Conservation (phyloP, 1,140 invertebrate genomes). For the Drosophila saltans region DNA sequence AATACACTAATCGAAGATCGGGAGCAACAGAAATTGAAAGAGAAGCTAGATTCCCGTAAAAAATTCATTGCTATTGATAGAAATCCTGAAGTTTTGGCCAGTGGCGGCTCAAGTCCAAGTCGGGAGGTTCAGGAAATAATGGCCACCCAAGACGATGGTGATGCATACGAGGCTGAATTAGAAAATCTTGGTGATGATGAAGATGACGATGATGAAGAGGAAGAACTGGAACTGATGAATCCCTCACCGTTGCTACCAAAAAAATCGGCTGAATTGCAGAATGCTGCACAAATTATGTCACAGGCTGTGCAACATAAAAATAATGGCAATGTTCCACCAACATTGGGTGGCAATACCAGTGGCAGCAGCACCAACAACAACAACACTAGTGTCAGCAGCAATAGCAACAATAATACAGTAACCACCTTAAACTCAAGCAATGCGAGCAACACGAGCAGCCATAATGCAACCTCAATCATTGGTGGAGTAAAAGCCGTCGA, state of each 20-base stretch:
- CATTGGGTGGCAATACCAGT: slow-evolving; percentile 46
- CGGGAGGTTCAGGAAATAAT: slow-evolving; percentile 93
- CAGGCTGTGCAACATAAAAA: slow-evolving; percentile 75
- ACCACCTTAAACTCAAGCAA: slow-evolving; percentile 15
- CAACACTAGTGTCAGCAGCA: slow-evolving; percentile 48
- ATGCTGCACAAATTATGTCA: slow-evolving; percentile 78
- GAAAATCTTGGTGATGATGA: slow-evolving; percentile 64
- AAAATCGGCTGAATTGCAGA: slow-evolving; percentile 74
- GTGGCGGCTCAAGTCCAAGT: slow-evolving; percentile 91
- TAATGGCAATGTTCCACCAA: slow-evolving; percentile 67
- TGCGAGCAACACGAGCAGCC: slow-evolving; percentile 20
- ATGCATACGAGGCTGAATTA: slow-evolving; percentile 63
- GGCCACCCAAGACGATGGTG: slow-evolving; percentile 85
- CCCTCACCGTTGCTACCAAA: slow-evolving; percentile 30
- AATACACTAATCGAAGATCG: slow-evolving; percentile 78
- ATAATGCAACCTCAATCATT: slow-evolving; percentile 20
- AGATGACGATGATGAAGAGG: slow-evolving; percentile 47
- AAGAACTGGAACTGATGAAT: slow-evolving; percentile 30
- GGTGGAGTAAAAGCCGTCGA: slow-evolving; percentile 27
- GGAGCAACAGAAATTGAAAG: slow-evolving; percentile 76
- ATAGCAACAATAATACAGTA: slow-evolving; percentile 39
- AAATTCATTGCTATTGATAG: slow-evolving; percentile 75
- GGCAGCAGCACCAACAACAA: slow-evolving; percentile 35
- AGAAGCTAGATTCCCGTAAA: slow-evolving; percentile 66
- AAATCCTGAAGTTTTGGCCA: slow-evolving; percentile 82